Evolutionary conservation across 2,888 invertebrate species (phyloP), one percentile per base, ranked within the genome.

Genomic region (Scaptomyza flava): DNA sequence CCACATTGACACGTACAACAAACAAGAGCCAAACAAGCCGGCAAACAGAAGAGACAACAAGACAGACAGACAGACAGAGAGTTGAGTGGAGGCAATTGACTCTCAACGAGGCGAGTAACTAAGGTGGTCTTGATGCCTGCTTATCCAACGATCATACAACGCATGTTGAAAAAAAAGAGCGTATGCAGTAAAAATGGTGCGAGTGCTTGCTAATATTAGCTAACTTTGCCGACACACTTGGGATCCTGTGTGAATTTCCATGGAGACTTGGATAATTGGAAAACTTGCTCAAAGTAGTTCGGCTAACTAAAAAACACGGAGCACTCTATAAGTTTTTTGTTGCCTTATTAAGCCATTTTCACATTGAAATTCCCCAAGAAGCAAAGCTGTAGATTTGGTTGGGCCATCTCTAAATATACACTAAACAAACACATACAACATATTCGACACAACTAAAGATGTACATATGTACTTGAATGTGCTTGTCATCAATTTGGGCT

Each of bases 1-100:
- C 81, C 77, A 65, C 76, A 66, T 60, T 65, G 69, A 81, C 81
- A 82, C 77, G 86, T 79, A 79, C 71, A 79, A 65, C 81, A 88
- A 82, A 77, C 83, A 77, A 69, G 54, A 57, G 67, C 43, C 41
- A 73, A 71, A 66, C 72, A 73, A 66, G 60, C 42, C 23, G 42
- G 46, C 72, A 71, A 64, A 60, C 50, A 59, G 42, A 42, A 17
- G 5, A 33, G 38, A 27, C 20, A 50, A 36, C 31, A 6, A 46
- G 11, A 20, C 12, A 33, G 36, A 12, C n/a, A 20, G 33, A 45
- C 3, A 27, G 38, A 51, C 7, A 34, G 30, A 53, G 31, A 23
- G 48, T 51, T 43, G 62, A 60, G 59, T 59, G 62, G 17, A 54
- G 68, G 34, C 72, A 74, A 74, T 74, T 72, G 72, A 77, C 68